These are phyloP conservation scores for Reinhardtius hippoglossoides DNA, from an alignment of 2,113 vertebrate genomes.

Conservation along the genomic window DNA sequence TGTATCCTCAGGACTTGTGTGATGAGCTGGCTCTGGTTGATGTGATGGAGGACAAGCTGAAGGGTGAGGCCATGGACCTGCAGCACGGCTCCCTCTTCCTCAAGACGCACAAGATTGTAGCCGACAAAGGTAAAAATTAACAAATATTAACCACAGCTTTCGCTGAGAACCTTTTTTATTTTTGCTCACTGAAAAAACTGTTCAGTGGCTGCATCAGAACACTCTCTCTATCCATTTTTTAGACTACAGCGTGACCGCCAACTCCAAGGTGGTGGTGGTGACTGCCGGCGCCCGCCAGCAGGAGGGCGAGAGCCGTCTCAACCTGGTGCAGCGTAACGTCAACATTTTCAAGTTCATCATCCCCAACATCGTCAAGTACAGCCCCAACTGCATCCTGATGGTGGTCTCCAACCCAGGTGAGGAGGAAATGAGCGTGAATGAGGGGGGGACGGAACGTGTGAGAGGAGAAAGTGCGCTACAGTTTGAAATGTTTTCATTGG, in stretches of 20 bases:
- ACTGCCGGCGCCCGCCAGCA: slow-evolving; percentile 98
- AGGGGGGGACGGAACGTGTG: background rate
- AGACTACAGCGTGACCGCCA: slow-evolving; percentile 96
- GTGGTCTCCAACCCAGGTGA: slow-evolving; percentile 98
- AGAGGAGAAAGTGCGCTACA: background rate
- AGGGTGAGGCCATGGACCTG: slow-evolving; percentile 96
- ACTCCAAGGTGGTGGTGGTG: slow-evolving; percentile 95
- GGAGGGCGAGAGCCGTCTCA: slow-evolving; percentile 97
- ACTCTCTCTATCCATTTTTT: background rate
- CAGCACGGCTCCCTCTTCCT: slow-evolving; percentile 98
- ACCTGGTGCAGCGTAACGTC: slow-evolving; percentile 97
- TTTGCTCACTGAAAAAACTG: rapidly evolving
- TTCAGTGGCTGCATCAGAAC: background rate
- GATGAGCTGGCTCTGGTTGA: slow-evolving; percentile 97
- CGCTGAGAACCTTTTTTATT: background rate
- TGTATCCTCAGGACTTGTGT: slow-evolving; percentile 87
- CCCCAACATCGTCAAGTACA: slow-evolving; percentile 97
- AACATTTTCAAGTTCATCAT: slow-evolving; percentile 99
- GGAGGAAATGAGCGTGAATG: slow-evolving; percentile 26
- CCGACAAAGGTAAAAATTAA: slow-evolving; percentile 88
- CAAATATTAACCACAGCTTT: background rate
- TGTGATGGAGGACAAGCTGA: slow-evolving; percentile 97
- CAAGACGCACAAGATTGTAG: slow-evolving; percentile 95
- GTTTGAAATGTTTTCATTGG: background rate
- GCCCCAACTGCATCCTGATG: slow-evolving; percentile 93